A percentile compares a stretch with the other conserved stretches of the same genome.
phyloP scores from a whole-genome alignment of 1,140 invertebrate genomes.

The Euura lappo region DNA sequence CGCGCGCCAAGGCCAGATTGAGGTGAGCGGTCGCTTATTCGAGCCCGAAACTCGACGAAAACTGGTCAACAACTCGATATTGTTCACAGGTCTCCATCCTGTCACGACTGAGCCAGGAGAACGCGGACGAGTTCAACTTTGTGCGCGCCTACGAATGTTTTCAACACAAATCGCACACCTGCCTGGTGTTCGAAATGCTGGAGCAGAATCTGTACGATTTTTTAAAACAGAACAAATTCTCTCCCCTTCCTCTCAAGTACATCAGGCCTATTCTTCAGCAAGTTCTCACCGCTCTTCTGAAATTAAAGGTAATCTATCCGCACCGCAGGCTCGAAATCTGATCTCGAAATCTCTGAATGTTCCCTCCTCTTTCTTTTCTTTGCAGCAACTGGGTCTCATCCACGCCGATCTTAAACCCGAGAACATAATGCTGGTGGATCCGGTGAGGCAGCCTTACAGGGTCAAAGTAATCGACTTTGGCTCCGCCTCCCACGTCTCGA shows the following conservation, averaged over 20 bases:
- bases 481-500: constrained; percentile 97
- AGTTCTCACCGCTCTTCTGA: constrained; percentile 96
- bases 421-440: constrained; percentile 99
- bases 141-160: constrained; percentile 99
- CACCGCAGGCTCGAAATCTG: too few relatives aligned
- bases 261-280: constrained; percentile 99
- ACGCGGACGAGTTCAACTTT: constrained; percentile 99
- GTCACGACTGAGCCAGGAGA: constrained; percentile 96
- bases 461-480: constrained; percentile 99
- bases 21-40: constrained; percentile 67
- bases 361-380: constrained; percentile 10
- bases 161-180: constrained; percentile 99
- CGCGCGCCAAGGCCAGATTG: constrained; percentile 99
- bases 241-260: constrained; percentile 95
- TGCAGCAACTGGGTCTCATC: constrained; percentile 95
- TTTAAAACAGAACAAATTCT: constrained; percentile 99
- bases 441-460: constrained; percentile 93
- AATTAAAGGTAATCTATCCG: constrained; percentile 80
- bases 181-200: constrained; percentile 99
- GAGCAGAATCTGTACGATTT: constrained; percentile 99
- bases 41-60: neutral
- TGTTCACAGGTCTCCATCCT: constrained; percentile 86
- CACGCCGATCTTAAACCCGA: constrained; percentile 99
- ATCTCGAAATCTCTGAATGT: neutral
- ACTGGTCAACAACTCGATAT: constrained; percentile 11